phyloP scores from a whole-genome alignment of 2,888 invertebrate genomes.

The Carcina quercana region DNA sequence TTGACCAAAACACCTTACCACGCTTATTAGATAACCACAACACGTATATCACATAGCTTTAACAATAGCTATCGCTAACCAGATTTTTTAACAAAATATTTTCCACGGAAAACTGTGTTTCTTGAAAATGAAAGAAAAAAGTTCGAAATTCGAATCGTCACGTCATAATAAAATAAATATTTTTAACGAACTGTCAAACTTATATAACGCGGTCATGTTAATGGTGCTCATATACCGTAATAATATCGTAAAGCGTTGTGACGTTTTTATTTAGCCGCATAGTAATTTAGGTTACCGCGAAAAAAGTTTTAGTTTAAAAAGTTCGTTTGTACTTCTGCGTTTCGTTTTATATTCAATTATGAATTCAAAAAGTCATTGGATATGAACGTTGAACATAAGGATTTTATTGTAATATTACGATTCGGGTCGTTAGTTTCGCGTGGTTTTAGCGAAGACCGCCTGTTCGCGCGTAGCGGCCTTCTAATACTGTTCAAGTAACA shows the following conservation, averaged over 20 bases:
- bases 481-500: conserved; percentile 56
- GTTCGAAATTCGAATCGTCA: conserved; percentile 25
- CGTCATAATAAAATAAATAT: conserved; percentile 41
- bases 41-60: neutral
- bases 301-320: conserved; percentile 12
- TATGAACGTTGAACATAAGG: conserved; percentile 21
- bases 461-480: conserved; percentile 55
- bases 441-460: conserved; percentile 32
- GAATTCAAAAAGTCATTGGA: too few relatives aligned
- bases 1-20: too few relatives aligned
- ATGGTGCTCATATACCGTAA: conserved; percentile 3
- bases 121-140: conserved; percentile 6
- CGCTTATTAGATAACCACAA: too few relatives aligned
- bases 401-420: too few relatives aligned
- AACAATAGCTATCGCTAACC: conserved; percentile 1
- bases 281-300: conserved; percentile 14
- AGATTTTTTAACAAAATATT: conserved; percentile 2
- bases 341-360: neutral
- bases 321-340: neutral
- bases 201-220: conserved; percentile 28
- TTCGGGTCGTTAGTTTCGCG: too few relatives aligned
- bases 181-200: conserved; percentile 61
- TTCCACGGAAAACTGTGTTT: neutral
- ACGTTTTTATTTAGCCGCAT: conserved; percentile 27
- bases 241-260: neutral